Base-by-base conservation (phyloP, 2,797 vertebrate species). In the Ctenosaura bakeri region DNA sequence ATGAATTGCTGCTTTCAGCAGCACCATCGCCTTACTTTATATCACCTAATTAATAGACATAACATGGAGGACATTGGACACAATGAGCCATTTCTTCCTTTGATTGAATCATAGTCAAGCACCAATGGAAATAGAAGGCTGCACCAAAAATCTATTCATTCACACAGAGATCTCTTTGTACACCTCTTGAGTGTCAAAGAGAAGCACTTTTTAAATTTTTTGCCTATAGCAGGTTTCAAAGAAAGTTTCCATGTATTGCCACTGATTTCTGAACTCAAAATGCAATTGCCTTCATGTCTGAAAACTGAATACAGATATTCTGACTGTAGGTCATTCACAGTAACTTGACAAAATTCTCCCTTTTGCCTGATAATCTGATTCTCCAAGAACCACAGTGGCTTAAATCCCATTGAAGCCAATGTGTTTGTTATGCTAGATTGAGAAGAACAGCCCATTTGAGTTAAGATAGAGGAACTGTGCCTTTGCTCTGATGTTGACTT, bases 171-270 rank as follows among this genome's bases (percentile, higher is more conserved):
- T 88, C 38, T 93, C 54, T 88, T 88, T 14, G 73, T 71, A 0
- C 29, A 7, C 84, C 1, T 90, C 64, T 20, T n/a, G 38, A 26
- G 85, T 0, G 64, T 90, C 12, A 92, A 78, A 73, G 78, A 56
- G 52, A 35, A 69, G 88, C 35, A 76, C 88, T 3, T 50, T 81
- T 93, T 77, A 18, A 18, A 73, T 93, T 6, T 90, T 35, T 92
- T 91, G 83, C 26, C 42, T 85, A 42, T 79, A 20, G 5, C 16
- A 56, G 5, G 46, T 92, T 90, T 94, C 93, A 93, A 76, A 88
- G 29, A 54, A 86, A 54, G 20, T 22, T 3, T 18, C 16, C 29
- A 0, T 32, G 12, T 83, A 76, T 86, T 29, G 59, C 32, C 79
- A 89, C 77, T 87, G 54, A 59, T 82, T 82, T 83, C 29, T 74